Evolutionary conservation across 2,113 vertebrate genomes (phyloP), one percentile per base, ranked within the genome.

Genomic region (Eolophus roseicapilla): DNA sequence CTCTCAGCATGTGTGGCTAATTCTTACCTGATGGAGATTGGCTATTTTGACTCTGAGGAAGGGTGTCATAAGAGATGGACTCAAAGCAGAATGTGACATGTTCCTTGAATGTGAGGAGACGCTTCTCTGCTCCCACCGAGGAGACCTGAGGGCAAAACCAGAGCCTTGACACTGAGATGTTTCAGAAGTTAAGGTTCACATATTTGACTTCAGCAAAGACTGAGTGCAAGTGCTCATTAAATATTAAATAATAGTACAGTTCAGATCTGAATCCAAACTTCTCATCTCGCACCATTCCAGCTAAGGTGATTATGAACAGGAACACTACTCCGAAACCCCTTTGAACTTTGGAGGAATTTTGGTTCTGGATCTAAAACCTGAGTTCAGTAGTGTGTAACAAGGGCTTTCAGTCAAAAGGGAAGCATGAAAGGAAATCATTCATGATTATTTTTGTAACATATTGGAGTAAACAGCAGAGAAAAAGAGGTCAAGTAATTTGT

Each of bases 311-410:
- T 93, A 82, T 95, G 95, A 93, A 89, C 11, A 0, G 74, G 86
- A 96, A 93, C 86, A 74, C 2, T 27, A 46, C 89, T 93, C 39
- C 31, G 57, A 92, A 95, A 75, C 12, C 71, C 81, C 86, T 93
- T 95, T 97, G 96, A 97, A 96, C 96, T 96, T 81, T 62, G 73
- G 77, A 96, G 93, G 93, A 96, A 96, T 97, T 97, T 95, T 95
- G 75, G 71, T 97, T 94, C 88, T 93, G 92, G 90, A 93, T 94
- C 79, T 96, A 92, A 97, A 95, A 90, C 62, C 31, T 78, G 35
- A 73, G 62, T 86, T 95, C 71, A 86, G 87, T 71, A 75, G 57
- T 94, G 39, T 92, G 73, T 69, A 79, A 79, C 29, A 85, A 89
- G 86, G 71, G 47, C 70, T 93, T 93, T 85, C 63, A 93, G 83